These are phyloP conservation scores for Catharus bicknelli DNA, from an alignment of 2,113 vertebrate genomes.

Conservation along the genomic window DNA sequence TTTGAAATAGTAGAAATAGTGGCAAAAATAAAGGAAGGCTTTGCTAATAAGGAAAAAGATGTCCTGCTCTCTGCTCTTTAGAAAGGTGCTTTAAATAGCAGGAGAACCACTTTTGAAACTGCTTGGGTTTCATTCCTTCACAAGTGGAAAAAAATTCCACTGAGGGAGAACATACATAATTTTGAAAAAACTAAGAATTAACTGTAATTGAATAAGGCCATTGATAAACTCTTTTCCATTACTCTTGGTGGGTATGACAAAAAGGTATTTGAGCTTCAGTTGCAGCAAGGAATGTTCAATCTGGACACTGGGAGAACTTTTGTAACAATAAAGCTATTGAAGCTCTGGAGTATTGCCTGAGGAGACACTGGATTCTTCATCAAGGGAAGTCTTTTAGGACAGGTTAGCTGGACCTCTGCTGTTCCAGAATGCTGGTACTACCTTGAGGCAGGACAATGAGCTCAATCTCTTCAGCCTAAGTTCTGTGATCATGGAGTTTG, in stretches of 20 bases:
- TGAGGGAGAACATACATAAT: neutral
- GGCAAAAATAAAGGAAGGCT: neutral
- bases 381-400: neutral
- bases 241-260: neutral
- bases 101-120: neutral
- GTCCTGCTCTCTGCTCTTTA: neutral
- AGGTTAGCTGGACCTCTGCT: conserved; percentile 10
- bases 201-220: neutral
- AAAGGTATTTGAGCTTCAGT: conserved; percentile 12
- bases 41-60: neutral
- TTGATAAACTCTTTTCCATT: neutral
- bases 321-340: neutral
- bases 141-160: neutral
- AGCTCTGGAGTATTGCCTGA: neutral
- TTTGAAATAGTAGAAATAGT: neutral
- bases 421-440: neutral
- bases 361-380: neutral
- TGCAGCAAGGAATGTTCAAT: neutral
- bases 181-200: neutral
- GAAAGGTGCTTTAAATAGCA: neutral
- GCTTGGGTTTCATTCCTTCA: neutral
- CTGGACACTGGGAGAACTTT: conserved; percentile 2
- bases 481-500: neutral
- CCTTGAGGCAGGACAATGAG: neutral
- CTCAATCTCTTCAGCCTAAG: neutral